Evolutionary conservation across 2,888 invertebrate species (phyloP), one percentile per base, ranked within the genome.

Genomic region (Litoditis marina): DNA sequence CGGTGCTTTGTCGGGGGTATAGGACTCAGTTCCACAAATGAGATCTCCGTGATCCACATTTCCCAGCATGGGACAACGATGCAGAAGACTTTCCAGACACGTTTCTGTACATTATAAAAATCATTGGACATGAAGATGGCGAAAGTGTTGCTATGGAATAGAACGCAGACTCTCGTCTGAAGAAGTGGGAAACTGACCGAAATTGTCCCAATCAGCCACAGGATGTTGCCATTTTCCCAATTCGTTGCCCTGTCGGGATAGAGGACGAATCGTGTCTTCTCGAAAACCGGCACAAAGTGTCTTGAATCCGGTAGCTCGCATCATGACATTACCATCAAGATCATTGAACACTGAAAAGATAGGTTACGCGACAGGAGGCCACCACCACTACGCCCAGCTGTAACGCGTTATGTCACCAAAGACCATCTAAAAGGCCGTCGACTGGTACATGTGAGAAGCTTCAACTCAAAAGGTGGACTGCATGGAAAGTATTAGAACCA

Each of bases 1-100:
- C 91, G 93, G 92, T 82, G 91, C 91, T 84, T 93, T 92, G 83
- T 98, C 96, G 0, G 96, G 94, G 4, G 94, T 93, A 85, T 95
- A 96, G 1, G 92, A 91, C 85, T 95, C 95, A 0, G 94, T 89
- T 0, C 92, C 91, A 82, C 93, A 93, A 78, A 90, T 89, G 16
- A 96, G 86, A 69, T 89, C 89, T 76, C 92, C 90, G 19, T 94
- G 87, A 8, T 88, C 86, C 0, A 91, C 90, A 50, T 88, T 87
- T 31, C 88, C 88, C 55, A 96, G 87, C 51, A 86, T 85, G 0
- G 96, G 95, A 64, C 93, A 89, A 28, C 95, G 88, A 71, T 89
- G 88, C 44, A 95, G 85, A 75, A 94, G 86, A 82, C 92, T 89
- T 74, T 92, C 91, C 32, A 96, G 87, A 49, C 94, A 85, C 47